Base-by-base conservation (phyloP, 2,113 vertebrate genomes). In the Ellobius talpinus region DNA sequence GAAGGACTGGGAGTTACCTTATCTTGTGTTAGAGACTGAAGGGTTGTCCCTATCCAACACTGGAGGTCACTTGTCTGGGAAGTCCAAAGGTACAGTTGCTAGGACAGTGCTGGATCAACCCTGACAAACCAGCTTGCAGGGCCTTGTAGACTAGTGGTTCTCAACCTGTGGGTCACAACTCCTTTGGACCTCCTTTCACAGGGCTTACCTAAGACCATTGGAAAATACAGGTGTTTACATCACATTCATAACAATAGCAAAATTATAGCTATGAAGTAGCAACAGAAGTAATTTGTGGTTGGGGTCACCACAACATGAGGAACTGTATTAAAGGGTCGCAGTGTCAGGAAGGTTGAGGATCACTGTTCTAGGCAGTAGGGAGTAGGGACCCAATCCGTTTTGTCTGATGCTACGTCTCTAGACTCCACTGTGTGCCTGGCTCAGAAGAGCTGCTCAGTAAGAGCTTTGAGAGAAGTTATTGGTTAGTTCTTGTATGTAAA, bases 401-500 rank as follows among this genome's bases (percentile, higher is more conserved):
- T 42, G 66, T 26, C 58, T 31, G 39, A 14, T 13, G 12, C 36
- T 63, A 36, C 1, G 1, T 72, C 55, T 96, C 58, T 24, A 79
- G 21, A 66, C 17, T 42, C 61, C 33, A 16, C 9, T 31, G n/a
- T 23, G 26, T 19, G 3, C 84, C 13, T 68, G 36, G 29, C 1
- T 50, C 77, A 66, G 31, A 58, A 78, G 4, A 68, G 39, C 63
- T 63, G 19, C 52, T 72, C 47, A 61, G 0, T 52, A 61, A 91
- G 61, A 52, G 23, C 63, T 93, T 23, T 89, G 63, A 58, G 23
- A 86, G 50, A 89, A 95, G 77, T 26, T 50, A 3, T 47, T 77
- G 23, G 11, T 47, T 73, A n/a, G 11, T 65, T 88, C 26, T 91
- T 96, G 21, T 86, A 68, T 89, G 70, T 61, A 78, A 96, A 77